Base-by-base conservation (phyloP, 1,140 invertebrate genomes). In the Aplysia californica region DNA sequence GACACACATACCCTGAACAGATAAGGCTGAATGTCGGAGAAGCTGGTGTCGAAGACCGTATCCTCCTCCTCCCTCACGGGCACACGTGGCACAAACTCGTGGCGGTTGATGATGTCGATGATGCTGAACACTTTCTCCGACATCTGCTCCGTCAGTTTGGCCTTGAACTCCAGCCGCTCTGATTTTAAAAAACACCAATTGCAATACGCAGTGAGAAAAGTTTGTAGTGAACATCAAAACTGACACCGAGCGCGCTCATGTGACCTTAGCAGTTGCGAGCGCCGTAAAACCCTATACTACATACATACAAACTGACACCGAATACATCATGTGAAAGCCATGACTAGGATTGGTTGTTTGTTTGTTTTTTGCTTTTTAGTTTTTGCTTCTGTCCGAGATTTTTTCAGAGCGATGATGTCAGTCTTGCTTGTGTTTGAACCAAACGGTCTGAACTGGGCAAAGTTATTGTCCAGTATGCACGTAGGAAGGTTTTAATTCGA, bases 1-100 rank as follows among this genome's bases (percentile, higher is more conserved):
- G n/a, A n/a, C n/a, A n/a, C 44, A 67, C 82, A 83, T 89, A 93
- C 92, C 88, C 96, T 97, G 89, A 97, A 98, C 77, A 98, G 92
- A 90, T 98, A 99, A 41, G 97, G 97, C 88, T 99, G 97, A 59
- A 98, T 94, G 89, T 99, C 97, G 1, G 92, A 90, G 89, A 94
- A 98, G 18, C 93, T 93, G 1, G 96, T 98, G 88, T 99, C 97
- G 89, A 98, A 99, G 75, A 98, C 94, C 61, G 96, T 91, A 90
- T 98, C 96, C 59, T 98, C 91, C 87, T 98, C 96, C 15, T 94
- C 94, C 86, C 96, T 94, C 86, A 94, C 95, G 64, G 97, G 97
- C 93, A 97, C 97, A 90, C 97, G 97, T 2, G 97, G 97, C 44
- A 98, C 92, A 90, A 97, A 98, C 84, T 98, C 96, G 88, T 97